Base-by-base conservation (phyloP, 1,140 invertebrate species). In the Drosophila sucinea region DNA sequence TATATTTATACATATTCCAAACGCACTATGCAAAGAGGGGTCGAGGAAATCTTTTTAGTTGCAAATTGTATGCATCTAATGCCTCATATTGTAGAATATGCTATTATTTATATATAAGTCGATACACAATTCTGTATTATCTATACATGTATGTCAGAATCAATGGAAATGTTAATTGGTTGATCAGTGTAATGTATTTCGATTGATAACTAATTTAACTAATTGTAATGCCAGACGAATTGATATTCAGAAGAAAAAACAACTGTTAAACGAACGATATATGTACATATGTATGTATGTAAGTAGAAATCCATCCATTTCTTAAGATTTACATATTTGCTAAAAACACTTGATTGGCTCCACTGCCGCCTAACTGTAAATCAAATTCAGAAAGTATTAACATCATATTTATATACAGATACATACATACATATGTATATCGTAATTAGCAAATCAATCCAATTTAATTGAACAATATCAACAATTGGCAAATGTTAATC, bases 21-120 rank as follows among this genome's bases (percentile, higher is more conserved):
- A 62, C 73, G 73, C 73, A 76, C 73, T 77, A 66, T 74, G 71
- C 68, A 38, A 35, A 55, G 70, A 54, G 68, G 70, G 61, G 68
- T 55, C 58, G 38, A 57, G 60, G 54, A 76, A 58, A 56, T 74
- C 63, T 58, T 51, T 27, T 3, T 38, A 25, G 32, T 58, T 58
- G 25, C 17, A 23, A 58, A 23, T 38, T 38, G 17, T 35, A 58
- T 38, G 56, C 56, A 58, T 58, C 6, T 23, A 58, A 58, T 58
- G 56, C 56, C 7, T 57, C 5, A 25, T 57, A 35, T 35, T 57
- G 6, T 56, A 29, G 41, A 47, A 23, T 3, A 55, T 57, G 23
- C 33, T 57, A 57, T 57, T 33, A 57, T 57, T 32, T 35, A 56
- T 47, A 25, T 47, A 47, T 47, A 47, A 47, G 44, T 25, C 17